Conservation (phyloP, 1,140 invertebrate genomes). For the Prorops nasuta region DNA sequence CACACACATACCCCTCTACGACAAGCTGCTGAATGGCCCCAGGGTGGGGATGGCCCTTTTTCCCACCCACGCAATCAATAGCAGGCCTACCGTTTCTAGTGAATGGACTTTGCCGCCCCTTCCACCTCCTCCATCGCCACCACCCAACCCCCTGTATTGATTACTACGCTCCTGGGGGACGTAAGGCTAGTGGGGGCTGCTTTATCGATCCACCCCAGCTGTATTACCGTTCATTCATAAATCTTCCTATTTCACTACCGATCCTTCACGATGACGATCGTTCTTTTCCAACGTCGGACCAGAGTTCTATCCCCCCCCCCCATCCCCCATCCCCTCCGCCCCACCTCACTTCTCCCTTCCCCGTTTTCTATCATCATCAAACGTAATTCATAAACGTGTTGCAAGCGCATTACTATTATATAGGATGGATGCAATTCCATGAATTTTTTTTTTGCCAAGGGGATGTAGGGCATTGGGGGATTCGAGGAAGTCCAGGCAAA, state of each 20-base stretch:
- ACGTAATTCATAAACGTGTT: not conserved
- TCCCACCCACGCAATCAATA: constrained; percentile 22
- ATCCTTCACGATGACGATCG: not conserved
- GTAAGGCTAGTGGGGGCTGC: constrained; percentile 1
- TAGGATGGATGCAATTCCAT: not conserved
- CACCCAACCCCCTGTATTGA: constrained; percentile 17
- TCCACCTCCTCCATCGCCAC: not conserved
- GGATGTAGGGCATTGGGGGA: not conserved
- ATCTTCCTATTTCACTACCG: constrained; percentile 11
- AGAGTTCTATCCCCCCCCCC: not conserved
- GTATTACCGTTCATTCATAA: constrained; percentile 25
- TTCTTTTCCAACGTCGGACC: not conserved
- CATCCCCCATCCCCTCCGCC: not conserved
- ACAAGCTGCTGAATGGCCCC: not conserved
- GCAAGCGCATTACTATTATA: not conserved
- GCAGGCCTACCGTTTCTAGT: constrained; percentile 15
- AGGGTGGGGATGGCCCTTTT: constrained; percentile 2
- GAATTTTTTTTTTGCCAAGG: not conserved
- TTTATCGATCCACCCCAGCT: constrained; percentile 24
- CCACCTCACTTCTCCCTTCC: not conserved
- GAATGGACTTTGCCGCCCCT: constrained; percentile 20
- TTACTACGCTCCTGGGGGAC: constrained; percentile 10
- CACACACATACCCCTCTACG: not conserved
- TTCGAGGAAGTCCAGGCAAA: not conserved
- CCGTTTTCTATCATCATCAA: not conserved